phyloP scores from a whole-genome alignment of 30 jellyfish, hydroid and myxozoan genomes.

The Hydractinia symbiolongicarpus region DNA sequence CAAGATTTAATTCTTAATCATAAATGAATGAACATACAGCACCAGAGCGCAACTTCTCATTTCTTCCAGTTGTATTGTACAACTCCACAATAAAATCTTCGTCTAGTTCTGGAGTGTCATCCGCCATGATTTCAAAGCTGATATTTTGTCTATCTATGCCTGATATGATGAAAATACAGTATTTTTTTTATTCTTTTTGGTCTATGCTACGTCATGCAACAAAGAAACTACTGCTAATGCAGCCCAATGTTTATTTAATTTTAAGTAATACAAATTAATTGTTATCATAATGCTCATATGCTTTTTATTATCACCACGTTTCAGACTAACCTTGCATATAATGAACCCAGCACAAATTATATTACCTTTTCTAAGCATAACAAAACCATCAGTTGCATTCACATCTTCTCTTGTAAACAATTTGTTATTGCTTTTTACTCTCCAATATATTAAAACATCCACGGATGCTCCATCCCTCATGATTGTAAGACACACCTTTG shows the following conservation, averaged over 20 bases:
- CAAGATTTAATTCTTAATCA: background rate
- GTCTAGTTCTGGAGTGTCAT: conserved; percentile 71
- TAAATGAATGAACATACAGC: conserved; percentile 19
- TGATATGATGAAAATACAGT: background rate
- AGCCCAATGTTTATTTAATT: too few species aligned
- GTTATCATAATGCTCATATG: too few species aligned
- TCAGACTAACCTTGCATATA: too few species aligned
- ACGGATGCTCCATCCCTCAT: conserved; percentile 92
- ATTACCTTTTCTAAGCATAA: conserved; percentile 57
- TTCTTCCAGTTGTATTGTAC: conserved; percentile 46
- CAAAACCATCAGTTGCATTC: conserved; percentile 53
- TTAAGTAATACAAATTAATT: too few species aligned
- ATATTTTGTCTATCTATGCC: conserved; percentile 64
- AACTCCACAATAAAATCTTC: conserved; percentile 64
- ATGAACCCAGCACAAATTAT: too few species aligned
- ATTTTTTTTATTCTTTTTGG: background rate
- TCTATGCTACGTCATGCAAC: too few species aligned
- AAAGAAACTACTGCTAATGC: too few species aligned
- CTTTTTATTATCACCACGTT: too few species aligned
- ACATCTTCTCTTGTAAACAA: conserved; percentile 53
- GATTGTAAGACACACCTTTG: conserved; percentile 26
- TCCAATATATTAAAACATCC: conserved; percentile 75
- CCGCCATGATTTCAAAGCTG: conserved; percentile 56
- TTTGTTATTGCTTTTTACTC: conserved; percentile 30
- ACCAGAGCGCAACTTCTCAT: conserved; percentile 71